Evolutionary conservation across 2,888 invertebrate genomes (phyloP).

Genomic region (Agrilus mali): DNA sequence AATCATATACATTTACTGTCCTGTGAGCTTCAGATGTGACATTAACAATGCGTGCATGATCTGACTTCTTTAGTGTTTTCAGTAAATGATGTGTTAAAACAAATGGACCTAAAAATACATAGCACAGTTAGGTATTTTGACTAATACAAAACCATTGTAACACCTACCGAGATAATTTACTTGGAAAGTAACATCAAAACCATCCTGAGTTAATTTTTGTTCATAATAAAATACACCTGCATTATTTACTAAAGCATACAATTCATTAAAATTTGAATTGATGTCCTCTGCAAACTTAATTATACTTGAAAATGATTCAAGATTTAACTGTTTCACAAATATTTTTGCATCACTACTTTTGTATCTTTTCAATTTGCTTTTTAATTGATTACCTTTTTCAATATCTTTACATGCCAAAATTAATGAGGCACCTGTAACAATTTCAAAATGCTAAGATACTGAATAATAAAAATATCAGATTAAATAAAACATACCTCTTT

Average conservation of each 20-base stretch:
- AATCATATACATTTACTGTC: conserved; percentile 26
- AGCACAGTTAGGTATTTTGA: not conserved
- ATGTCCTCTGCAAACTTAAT: conserved; percentile 27
- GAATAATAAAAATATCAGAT: not conserved
- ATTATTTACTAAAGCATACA: conserved; percentile 39
- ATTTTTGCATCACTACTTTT: conserved; percentile 19
- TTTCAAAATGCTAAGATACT: not conserved
- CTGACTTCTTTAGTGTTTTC: conserved; percentile 29
- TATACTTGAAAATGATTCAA: conserved; percentile 30
- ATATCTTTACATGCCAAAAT: conserved; percentile 43
- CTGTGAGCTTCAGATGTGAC: conserved; percentile 35
- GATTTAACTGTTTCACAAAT: conserved; percentile 28
- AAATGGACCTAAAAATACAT: conserved; percentile 27
- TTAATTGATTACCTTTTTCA: conserved; percentile 33
- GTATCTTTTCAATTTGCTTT: conserved; percentile 28
- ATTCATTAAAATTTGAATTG: conserved; percentile 26
- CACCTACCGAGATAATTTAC: conserved; percentile 40
- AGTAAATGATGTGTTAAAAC: conserved; percentile 36
- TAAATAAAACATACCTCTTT: conserved; percentile 27
- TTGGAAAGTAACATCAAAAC: conserved; percentile 41
- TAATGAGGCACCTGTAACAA: conserved; percentile 34
- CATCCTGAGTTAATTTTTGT: conserved; percentile 36
- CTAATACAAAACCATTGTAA: not conserved
- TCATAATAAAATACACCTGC: conserved; percentile 41
- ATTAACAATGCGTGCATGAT: conserved; percentile 35